phyloP scores from a whole-genome alignment of 2,888 invertebrate genomes.

The Acleris cristana region DNA sequence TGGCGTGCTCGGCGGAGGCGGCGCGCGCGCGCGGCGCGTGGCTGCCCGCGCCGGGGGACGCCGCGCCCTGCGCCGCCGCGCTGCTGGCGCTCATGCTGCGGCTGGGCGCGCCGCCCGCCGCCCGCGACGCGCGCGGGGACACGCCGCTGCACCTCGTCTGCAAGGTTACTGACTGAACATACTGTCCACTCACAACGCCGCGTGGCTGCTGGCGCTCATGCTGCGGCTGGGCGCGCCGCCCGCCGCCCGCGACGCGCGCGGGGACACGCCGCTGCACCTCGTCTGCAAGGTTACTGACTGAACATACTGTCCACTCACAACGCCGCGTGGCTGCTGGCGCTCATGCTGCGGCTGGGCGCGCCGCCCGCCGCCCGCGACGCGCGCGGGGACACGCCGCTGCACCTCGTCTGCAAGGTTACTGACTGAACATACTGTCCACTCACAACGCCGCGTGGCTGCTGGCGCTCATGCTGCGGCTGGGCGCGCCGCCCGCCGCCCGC shows the following conservation, averaged over 20 bases:
- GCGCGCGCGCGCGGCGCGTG: slow-evolving; percentile 78
- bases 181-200: slow-evolving; percentile 13
- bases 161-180: slow-evolving; percentile 69
- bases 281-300: slow-evolving; percentile 85
- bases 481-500: slow-evolving; percentile 90
- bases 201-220: slow-evolving; percentile 83
- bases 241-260: slow-evolving; percentile 90
- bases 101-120: slow-evolving; percentile 92
- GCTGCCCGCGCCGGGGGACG: slow-evolving; percentile 45
- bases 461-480: slow-evolving; percentile 88
- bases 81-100: slow-evolving; percentile 86
- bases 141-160: slow-evolving; percentile 94
- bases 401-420: slow-evolving; percentile 89
- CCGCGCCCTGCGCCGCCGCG: slow-evolving; percentile 43
- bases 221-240: slow-evolving; percentile 92
- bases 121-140: slow-evolving; percentile 92
- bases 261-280: slow-evolving; percentile 95
- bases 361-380: slow-evolving; percentile 91
- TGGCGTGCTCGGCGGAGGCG: slow-evolving; percentile 92
- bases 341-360: slow-evolving; percentile 91
- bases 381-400: slow-evolving; percentile 94
- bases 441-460: slow-evolving; percentile 59
- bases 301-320: too few species aligned
- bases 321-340: slow-evolving; percentile 73
- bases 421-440: too few species aligned